These are phyloP conservation scores for Mionectes olivaceus DNA, from an alignment of 2,797 vertebrate species.

Conservation along the genomic window DNA sequence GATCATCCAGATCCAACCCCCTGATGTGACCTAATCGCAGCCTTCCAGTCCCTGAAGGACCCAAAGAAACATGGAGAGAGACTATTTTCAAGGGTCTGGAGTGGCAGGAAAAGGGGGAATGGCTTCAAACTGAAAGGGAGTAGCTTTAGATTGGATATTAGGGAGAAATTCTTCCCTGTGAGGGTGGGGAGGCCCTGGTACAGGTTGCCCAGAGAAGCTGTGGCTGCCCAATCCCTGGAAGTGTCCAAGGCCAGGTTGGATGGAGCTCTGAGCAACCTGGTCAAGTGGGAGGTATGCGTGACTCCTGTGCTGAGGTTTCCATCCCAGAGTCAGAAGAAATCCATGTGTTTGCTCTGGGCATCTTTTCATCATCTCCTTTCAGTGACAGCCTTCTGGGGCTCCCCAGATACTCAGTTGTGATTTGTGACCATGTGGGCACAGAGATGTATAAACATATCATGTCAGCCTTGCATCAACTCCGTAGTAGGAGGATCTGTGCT, in stretches of 20 bases:
- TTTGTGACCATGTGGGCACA: fast-evolving
- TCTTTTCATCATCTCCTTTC: not conserved
- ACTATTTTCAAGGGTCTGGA: not conserved
- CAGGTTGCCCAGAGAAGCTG: not conserved
- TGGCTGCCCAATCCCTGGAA: not conserved
- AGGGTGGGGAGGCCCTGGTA: not conserved
- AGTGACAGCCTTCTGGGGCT: not conserved
- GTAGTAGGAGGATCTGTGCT: not conserved
- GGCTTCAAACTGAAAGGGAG: not conserved
- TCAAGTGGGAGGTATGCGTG: fast-evolving
- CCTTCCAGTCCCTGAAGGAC: not conserved
- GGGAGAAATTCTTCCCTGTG: not conserved
- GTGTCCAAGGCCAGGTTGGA: fast-evolving
- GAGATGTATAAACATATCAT: no score
- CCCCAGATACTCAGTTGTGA: no score
- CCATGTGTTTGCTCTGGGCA: fast-evolving
- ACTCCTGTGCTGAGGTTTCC: not conserved
- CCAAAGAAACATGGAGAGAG: not conserved
- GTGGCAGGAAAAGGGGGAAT: not conserved
- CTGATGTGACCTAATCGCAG: not conserved
- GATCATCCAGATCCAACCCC: not conserved
- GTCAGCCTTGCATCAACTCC: not conserved
- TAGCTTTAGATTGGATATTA: fast-evolving
- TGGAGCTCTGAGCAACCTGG: fast-evolving
- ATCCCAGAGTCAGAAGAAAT: not conserved